Evolutionary conservation across 2,797 vertebrate species (phyloP).

Genomic region (Epinephelus coioides): DNA sequence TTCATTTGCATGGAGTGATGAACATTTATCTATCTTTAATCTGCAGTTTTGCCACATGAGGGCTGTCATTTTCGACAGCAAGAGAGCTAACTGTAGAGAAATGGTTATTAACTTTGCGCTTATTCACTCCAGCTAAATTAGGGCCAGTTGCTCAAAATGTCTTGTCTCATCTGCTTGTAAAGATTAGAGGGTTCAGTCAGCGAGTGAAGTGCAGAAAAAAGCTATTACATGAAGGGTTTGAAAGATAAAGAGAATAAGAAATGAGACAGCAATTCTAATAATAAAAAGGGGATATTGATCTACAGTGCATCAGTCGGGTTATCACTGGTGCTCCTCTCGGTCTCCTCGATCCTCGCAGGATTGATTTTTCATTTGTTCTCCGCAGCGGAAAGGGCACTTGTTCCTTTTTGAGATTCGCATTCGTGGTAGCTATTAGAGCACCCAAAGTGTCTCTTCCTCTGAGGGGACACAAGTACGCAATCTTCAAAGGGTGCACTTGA

Average conservation of each 20-base stretch:
- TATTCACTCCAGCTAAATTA: constrained; percentile 4
- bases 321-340: constrained; percentile 27
- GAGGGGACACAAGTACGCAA: not conserved
- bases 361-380: constrained; percentile 72
- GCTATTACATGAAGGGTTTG: constrained; percentile 27
- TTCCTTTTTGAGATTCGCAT: constrained; percentile 44
- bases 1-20: not conserved
- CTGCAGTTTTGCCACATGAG: not conserved
- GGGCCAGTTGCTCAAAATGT: not conserved
- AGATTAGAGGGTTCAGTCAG: constrained; percentile 39
- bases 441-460: constrained; percentile 23
- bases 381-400: constrained; percentile 42
- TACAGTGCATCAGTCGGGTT: constrained; percentile 21
- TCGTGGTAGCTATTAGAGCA: constrained; percentile 39
- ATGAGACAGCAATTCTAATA: constrained; percentile 46
- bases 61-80: constrained; percentile 6
- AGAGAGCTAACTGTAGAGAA: not conserved
- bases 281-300: constrained; percentile 71
- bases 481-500: constrained; percentile 4
- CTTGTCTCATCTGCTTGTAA: constrained; percentile 7
- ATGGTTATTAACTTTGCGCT: constrained; percentile 3
- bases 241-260: constrained; percentile 53
- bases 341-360: constrained; percentile 56
- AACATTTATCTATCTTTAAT: constrained; percentile 16
- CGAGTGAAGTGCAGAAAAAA: constrained; percentile 6